Percentiles rank a stretch among this genome's conserved stretches.
These are phyloP conservation scores for Drusus annulatus DNA, from an alignment of 1,140 invertebrate genomes.

Conservation along the genomic window DNA sequence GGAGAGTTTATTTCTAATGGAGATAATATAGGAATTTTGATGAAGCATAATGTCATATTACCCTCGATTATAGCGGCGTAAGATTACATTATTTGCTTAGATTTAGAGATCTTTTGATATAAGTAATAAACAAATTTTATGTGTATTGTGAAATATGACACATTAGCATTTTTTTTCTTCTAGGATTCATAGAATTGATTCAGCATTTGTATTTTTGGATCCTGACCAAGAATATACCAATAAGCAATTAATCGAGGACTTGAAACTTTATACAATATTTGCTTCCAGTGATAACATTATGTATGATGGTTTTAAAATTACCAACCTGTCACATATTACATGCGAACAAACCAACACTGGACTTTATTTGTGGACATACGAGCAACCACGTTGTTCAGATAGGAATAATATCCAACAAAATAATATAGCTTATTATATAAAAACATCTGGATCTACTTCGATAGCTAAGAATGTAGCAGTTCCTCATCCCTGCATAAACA, in stretches of 20 bases:
- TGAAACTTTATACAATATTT: constrained; percentile 46
- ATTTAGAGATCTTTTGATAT: constrained; percentile 8
- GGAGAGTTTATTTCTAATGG: not conserved
- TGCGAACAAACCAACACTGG: not conserved
- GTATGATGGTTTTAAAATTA: constrained; percentile 1
- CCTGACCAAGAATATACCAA: constrained; percentile 56
- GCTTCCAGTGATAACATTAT: not conserved
- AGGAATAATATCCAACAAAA: too few species aligned
- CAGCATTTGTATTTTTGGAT: constrained; percentile 68
- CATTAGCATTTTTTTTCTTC: constrained; percentile 57
- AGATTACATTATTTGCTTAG: not conserved
- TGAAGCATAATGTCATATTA: constrained; percentile 45
- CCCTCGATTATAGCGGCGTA: constrained; percentile 49
- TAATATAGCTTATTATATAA: constrained; percentile 72
- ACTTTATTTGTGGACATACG: constrained; percentile 35
- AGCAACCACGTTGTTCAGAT: too few species aligned
- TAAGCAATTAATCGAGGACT: constrained; percentile 35
- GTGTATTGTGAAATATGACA: too few species aligned
- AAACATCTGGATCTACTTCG: constrained; percentile 80
- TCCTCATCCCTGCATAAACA: constrained; percentile 74
- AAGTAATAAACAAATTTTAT: constrained; percentile 5
- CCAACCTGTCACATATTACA: constrained; percentile 2
- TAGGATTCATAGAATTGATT: constrained; percentile 67
- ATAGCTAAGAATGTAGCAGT: constrained; percentile 76
- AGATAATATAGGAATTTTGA: constrained; percentile 50